A percentile compares a stretch with the other conserved stretches of the same genome.
These are phyloP conservation scores for Leucophenga montana DNA, from an alignment of 2,888 invertebrate genomes.

Conservation along the genomic window DNA sequence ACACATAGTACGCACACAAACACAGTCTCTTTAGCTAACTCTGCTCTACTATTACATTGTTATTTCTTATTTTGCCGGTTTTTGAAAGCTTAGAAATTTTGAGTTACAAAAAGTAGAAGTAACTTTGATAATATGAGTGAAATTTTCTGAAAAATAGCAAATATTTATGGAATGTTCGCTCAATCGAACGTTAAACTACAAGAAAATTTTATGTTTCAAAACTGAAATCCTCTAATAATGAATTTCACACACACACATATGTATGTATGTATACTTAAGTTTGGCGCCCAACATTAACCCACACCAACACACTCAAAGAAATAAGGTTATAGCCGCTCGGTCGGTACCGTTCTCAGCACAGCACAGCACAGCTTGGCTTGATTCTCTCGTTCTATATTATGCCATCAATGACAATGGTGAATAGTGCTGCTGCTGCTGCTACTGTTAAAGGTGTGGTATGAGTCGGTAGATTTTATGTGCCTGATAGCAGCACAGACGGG, in stretches of 20 bases:
- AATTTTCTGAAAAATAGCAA: not conserved
- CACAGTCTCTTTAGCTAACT: no score
- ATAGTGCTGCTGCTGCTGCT: slow-evolving; percentile 36
- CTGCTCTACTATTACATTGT: no score
- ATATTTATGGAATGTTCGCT: not conserved
- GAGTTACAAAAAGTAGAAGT: no score
- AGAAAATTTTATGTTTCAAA: slow-evolving; percentile 7
- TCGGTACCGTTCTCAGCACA: slow-evolving; percentile 25
- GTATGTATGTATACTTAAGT: slow-evolving; percentile 52
- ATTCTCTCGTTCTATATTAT: slow-evolving; percentile 55
- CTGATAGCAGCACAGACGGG: not conserved
- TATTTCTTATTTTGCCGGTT: no score
- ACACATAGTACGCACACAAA: no score
- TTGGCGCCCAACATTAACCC: slow-evolving; percentile 52
- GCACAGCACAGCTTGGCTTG: slow-evolving; percentile 30
- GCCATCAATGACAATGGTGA: slow-evolving; percentile 62
- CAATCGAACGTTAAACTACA: not conserved
- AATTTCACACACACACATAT: slow-evolving; percentile 34
- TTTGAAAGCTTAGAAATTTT: no score
- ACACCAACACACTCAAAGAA: not conserved
- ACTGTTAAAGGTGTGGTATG: slow-evolving; percentile 32
- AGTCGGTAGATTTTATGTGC: slow-evolving; percentile 7
- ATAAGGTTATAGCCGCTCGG: slow-evolving; percentile 51
- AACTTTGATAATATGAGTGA: not conserved
- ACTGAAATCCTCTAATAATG: slow-evolving; percentile 27